Percentiles rank a stretch among this genome's conserved stretches.
Evolutionary conservation across 2,797 vertebrate species (phyloP).

Genomic region (Anas capensis): DNA sequence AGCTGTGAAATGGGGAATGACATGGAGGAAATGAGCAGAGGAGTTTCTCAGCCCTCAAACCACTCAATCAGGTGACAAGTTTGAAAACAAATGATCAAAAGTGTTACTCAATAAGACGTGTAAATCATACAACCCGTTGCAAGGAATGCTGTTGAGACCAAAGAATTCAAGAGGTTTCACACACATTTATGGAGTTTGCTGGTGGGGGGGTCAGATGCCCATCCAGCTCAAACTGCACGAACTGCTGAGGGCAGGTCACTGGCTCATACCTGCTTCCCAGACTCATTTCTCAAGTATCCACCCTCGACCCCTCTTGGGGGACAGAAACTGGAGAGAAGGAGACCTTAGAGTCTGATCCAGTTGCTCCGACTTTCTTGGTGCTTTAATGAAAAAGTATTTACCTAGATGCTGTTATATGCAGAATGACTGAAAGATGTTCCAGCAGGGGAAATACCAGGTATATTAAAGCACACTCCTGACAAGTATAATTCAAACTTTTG

Average conservation of each 20-base stretch:
- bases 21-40: background rate
- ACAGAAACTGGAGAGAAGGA: background rate
- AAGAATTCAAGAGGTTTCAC: background rate
- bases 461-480: background rate
- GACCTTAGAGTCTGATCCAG: rapidly evolving
- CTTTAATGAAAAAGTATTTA: background rate
- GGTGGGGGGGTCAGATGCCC: background rate
- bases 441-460: background rate
- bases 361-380: background rate
- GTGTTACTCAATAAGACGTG: background rate
- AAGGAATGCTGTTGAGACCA: background rate
- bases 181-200: background rate
- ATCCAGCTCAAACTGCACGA: background rate
- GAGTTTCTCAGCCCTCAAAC: background rate
- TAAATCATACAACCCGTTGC: background rate
- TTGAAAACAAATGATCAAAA: background rate
- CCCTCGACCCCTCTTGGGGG: background rate
- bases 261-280: background rate
- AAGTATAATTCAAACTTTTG: background rate
- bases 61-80: background rate
- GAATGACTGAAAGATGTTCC: background rate
- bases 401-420: background rate
- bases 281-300: background rate
- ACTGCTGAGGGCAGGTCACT: background rate
- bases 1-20: background rate